Conservation (phyloP, 2,113 vertebrate genomes). For the Empidonax traillii region DNA sequence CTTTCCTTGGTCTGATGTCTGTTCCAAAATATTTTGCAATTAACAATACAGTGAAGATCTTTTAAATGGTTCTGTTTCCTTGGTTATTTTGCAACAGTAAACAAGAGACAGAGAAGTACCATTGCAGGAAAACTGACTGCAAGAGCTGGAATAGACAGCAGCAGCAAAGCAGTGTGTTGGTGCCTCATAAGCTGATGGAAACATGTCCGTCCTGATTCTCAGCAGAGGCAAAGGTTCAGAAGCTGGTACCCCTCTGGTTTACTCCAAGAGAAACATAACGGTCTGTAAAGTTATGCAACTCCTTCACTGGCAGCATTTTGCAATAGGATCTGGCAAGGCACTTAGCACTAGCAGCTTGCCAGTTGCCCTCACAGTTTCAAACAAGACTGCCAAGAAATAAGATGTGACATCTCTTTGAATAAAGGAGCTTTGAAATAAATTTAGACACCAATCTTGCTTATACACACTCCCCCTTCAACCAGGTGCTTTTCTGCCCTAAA, state of each 20-base stretch:
- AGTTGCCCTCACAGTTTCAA: not conserved
- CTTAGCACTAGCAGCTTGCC: not conserved
- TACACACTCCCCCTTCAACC: not conserved
- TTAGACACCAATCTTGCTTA: not conserved
- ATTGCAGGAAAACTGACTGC: not conserved
- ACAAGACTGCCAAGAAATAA: not conserved
- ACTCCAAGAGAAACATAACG: not conserved
- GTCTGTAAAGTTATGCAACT: not conserved
- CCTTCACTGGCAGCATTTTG: not conserved
- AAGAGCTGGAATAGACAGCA: not conserved
- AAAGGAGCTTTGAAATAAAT: constrained; percentile 1
- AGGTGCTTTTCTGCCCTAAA: constrained; percentile 12
- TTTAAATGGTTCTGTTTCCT: not conserved
- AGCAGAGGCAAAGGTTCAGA: not conserved
- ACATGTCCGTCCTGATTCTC: accelerated
- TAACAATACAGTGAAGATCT: not conserved
- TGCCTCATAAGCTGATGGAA: not conserved
- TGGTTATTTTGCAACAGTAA: not conserved
- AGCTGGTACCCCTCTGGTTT: not conserved
- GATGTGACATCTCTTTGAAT: not conserved
- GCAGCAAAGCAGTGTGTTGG: not conserved
- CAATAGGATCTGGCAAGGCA: constrained; percentile 8
- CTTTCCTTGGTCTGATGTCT: not conserved
- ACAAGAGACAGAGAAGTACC: not conserved
- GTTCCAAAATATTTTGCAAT: not conserved